Base-by-base conservation (phyloP, 2,113 vertebrate genomes). In the Ctenodactylus gundi region DNA sequence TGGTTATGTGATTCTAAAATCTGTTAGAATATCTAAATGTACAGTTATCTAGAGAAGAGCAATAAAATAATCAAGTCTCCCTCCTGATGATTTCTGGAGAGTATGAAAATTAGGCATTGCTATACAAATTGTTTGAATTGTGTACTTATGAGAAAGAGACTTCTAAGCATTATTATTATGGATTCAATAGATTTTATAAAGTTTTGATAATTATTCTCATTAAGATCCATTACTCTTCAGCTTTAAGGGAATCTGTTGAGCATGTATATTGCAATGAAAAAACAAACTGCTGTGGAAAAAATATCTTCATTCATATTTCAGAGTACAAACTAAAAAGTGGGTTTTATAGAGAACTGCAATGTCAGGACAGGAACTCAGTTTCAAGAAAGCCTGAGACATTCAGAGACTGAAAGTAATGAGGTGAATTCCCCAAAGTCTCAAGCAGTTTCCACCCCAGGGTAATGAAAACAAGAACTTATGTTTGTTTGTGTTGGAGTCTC, bases 401-500 rank as follows among this genome's bases (percentile, higher is more conserved):
- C 78, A 94, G 88, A 85, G 34, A 96, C 81, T 90, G 55, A 91
- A 92, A 95, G 81, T 90, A 96, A 96, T 92, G 85, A 96, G 76
- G 67, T 88, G 83, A 96, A 95, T 96, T 97, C 96, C 95, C 95
- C 81, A 94, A 86, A 81, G 97, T 94, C 94, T 92, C 85, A 92
- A 93, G 88, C 92, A 90, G 96, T 96, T 94, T 96, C 93, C 90
- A 97, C 93, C 95, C 85, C 85, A 96, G 92, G 95, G 95, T 96
- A 97, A 95, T 77, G 93, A 97, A 96, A 97, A 96, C 92, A 97
- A 97, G 95, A 96, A 91, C 67, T 95, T 72, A 8, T 97, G 97
- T 97, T 97, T 97, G 96, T 97, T 97, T 97, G 94, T 93, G 81
- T 91, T 96, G 93, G 94, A 96, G 78, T 94, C 95, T 97, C 95